Conservation (phyloP, 2,888 invertebrate genomes). For the Chrysolina americana region DNA sequence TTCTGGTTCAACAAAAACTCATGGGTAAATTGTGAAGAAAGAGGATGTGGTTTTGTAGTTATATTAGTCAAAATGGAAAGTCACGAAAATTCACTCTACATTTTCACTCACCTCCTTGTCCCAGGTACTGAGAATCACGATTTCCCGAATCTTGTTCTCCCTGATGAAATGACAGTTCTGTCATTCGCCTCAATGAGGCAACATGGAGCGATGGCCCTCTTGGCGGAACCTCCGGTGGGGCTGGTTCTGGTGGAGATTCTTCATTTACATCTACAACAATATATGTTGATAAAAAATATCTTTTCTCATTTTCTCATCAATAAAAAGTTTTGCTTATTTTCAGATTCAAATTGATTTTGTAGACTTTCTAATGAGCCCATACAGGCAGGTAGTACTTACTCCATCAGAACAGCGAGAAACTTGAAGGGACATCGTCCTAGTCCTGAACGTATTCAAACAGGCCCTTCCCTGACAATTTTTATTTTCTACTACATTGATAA, state of each 20-base stretch:
- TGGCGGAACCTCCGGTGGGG: conserved; percentile 82
- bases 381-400: no score
- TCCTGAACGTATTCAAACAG: no score
- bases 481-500: no score
- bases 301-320: not conserved
- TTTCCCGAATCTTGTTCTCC: conserved; percentile 58
- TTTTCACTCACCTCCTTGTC: conserved; percentile 65
- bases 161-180: conserved; percentile 72
- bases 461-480: no score
- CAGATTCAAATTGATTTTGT: not conserved
- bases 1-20: no score
- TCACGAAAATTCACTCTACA: no score
- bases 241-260: conserved; percentile 88
- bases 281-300: not conserved
- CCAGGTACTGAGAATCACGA: conserved; percentile 65
- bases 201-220: conserved; percentile 84
- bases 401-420: no score
- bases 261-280: conserved; percentile 72
- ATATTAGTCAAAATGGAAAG: no score
- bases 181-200: conserved; percentile 72
- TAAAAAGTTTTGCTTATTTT: not conserved
- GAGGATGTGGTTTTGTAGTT: no score
- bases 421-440: no score
- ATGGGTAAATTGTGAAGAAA: no score
- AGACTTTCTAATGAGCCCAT: no score